phyloP scores from a whole-genome alignment of 2,113 vertebrate genomes.

The Ia io region DNA sequence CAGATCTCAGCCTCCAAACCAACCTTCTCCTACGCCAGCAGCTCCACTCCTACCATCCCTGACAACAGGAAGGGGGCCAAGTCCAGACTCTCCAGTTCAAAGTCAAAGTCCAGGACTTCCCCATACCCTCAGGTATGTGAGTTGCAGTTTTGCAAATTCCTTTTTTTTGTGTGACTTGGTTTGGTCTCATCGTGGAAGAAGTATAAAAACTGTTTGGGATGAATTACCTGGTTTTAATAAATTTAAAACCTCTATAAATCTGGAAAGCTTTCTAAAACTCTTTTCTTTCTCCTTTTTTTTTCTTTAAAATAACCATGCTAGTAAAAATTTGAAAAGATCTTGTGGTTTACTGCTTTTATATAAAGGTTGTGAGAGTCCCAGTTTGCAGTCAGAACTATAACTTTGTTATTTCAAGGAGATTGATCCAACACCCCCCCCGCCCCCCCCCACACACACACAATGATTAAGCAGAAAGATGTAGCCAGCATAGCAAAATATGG shows the following conservation, averaged over 20 bases:
- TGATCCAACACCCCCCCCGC: neutral
- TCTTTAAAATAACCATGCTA: slow-evolving; percentile 40
- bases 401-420: neutral
- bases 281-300: neutral
- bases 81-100: slow-evolving; percentile 87
- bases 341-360: slow-evolving; percentile 42
- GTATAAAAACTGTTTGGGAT: slow-evolving; percentile 29
- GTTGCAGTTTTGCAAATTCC: neutral
- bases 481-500: neutral
- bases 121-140: slow-evolving; percentile 93
- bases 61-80: slow-evolving; percentile 90
- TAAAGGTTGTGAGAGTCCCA: neutral
- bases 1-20: slow-evolving; percentile 92
- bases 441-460: neutral
- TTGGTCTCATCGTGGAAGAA: slow-evolving; percentile 58
- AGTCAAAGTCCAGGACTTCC: slow-evolving; percentile 93
- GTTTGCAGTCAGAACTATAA: neutral
- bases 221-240: slow-evolving; percentile 41
- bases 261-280: slow-evolving; percentile 33
- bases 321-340: slow-evolving; percentile 44
- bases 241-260: slow-evolving; percentile 3
- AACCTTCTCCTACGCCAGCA: slow-evolving; percentile 89
- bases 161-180: slow-evolving; percentile 51
- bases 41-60: slow-evolving; percentile 84
- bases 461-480: neutral